Base-by-base conservation (phyloP, 2,113 vertebrate genomes). In the Notothenia coriiceps region DNA sequence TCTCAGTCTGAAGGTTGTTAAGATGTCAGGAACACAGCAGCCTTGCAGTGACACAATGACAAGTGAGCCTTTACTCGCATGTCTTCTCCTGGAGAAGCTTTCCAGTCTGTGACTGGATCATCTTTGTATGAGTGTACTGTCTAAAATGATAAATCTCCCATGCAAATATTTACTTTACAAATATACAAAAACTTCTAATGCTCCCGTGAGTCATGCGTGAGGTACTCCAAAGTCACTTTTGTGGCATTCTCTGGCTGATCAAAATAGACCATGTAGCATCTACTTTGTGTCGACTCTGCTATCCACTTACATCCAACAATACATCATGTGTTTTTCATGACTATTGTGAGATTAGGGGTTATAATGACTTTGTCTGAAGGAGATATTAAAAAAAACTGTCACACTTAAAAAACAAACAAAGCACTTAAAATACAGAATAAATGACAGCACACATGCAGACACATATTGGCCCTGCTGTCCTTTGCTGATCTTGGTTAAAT, bases 81-180 rank as follows among this genome's bases (percentile, higher is more conserved):
- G 57, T 70, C 57, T 44, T 25, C 12, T 71, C 65, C 68, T 60
- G 13, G n/a, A 72, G 44, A 56, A 51, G 14, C 52, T 50, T 67
- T 20, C 20, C 35, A 4, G 49, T 50, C 40, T 56, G 10, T 40
- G 29, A 46, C 22, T 69, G 64, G 70, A 47, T 86, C 84, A 80
- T 67, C 57, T 52, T n/a, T 63, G 35, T 49, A 13, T 56, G 40
- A 44, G 59, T 35, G 9, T 4, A n/a, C 52, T 54, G 44, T 71
- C 75, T 61, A 22, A 72, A 72, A 50, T 2, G 59, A 25, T 49
- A 20, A 20, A 47, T 75, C 15, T 15, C 2, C 46, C 7, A 56
- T 60, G 20, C 9, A 60, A 50, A 61, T 72, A 3, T 64, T 17
- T 20, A 43, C 73, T 77, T 54, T 59, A 35, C 40, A 51, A 46